phyloP scores from a whole-genome alignment of 2,797 vertebrate genomes.

The Channa striata region DNA sequence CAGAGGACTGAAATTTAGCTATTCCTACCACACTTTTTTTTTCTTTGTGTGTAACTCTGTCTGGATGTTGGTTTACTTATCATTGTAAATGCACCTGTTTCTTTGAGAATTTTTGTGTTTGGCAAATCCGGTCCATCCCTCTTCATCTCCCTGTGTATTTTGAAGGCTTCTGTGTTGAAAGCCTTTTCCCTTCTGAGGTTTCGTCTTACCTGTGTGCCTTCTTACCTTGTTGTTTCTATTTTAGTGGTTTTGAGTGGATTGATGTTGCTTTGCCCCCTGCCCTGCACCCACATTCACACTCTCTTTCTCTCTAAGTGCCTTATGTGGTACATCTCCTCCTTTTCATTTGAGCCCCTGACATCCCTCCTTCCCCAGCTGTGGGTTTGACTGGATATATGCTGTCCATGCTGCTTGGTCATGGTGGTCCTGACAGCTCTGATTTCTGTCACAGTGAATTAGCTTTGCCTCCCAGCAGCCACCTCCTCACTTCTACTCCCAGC shows the following conservation, averaged over 20 bases:
- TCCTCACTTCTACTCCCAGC: constrained; percentile 53
- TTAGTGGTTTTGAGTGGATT: constrained; percentile 37
- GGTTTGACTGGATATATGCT: constrained; percentile 73
- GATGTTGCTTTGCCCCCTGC: constrained; percentile 20
- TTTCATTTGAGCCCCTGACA: constrained; percentile 49
- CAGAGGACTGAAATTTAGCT: constrained; percentile 33
- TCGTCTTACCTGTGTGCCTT: constrained; percentile 23
- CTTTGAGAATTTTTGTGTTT: constrained; percentile 1
- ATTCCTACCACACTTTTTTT: constrained; percentile 1
- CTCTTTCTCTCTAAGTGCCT: constrained; percentile 37
- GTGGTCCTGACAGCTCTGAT: constrained; percentile 81
- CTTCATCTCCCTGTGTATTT: constrained; percentile 6
- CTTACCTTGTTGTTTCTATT: constrained; percentile 39
- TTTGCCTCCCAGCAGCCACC: constrained; percentile 74
- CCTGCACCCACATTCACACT: constrained; percentile 7
- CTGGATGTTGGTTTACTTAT: constrained; percentile 26
- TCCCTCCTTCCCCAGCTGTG: constrained; percentile 52
- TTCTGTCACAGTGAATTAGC: constrained; percentile 86
- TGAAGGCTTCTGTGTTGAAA: constrained; percentile 12
- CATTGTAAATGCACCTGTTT: constrained; percentile 10
- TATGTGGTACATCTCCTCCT: constrained; percentile 45
- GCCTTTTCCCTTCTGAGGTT: constrained; percentile 5
- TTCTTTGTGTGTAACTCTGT: background rate
- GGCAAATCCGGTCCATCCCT: background rate
- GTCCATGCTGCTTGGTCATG: constrained; percentile 82